Conservation (phyloP, 2,888 invertebrate genomes). For the Tolmerus cingulatus region DNA sequence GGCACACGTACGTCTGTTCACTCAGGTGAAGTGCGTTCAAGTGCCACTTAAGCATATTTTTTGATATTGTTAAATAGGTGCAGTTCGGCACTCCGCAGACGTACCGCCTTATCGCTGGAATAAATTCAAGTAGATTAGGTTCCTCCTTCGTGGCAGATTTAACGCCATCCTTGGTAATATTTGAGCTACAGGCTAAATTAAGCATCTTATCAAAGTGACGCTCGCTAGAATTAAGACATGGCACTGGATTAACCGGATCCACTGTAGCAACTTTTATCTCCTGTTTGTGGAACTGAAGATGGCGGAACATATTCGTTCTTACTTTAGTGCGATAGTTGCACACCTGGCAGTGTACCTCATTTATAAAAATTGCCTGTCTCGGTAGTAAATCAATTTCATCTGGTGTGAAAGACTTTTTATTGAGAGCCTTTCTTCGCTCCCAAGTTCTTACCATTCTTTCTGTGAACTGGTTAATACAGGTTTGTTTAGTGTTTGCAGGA, state of each 20-base stretch:
- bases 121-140: conserved; percentile 63
- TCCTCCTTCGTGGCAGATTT: conserved; percentile 53
- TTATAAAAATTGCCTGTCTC: conserved; percentile 70
- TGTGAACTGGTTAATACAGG: conserved; percentile 54
- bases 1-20: conserved; percentile 70
- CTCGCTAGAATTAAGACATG: conserved; percentile 78
- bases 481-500: conserved; percentile 55
- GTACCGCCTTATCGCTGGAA: conserved; percentile 69
- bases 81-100: conserved; percentile 77
- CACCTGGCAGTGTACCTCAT: conserved; percentile 69
- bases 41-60: conserved; percentile 75
- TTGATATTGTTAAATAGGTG: conserved; percentile 75
- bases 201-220: conserved; percentile 87
- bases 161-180: conserved; percentile 51
- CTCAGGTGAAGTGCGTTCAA: conserved; percentile 75
- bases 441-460: conserved; percentile 53
- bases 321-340: conserved; percentile 77
- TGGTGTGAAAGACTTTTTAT: conserved; percentile 65
- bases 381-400: conserved; percentile 73
- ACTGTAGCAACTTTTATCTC: conserved; percentile 70
- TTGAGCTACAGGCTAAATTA: conserved; percentile 79
- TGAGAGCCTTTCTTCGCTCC: conserved; percentile 52
- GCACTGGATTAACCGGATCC: conserved; percentile 83
- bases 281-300: conserved; percentile 72
- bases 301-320: conserved; percentile 75